Evolutionary conservation across 35 echinoderm and acorn worm genomes (phyloP).

Genomic region (Hemicentrotus pulcherrimus): DNA sequence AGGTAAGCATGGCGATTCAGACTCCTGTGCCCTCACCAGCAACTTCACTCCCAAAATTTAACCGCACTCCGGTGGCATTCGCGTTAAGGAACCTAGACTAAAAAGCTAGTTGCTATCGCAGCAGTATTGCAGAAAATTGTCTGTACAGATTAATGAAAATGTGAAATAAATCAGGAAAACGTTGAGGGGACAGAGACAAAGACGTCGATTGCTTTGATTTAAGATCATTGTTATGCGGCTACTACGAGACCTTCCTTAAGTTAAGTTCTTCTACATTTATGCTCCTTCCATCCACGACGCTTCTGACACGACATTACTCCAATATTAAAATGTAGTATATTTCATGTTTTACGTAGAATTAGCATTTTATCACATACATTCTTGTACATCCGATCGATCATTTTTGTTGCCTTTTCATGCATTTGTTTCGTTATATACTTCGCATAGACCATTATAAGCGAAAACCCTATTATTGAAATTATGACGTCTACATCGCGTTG

Average conservation of each 20-base stretch:
- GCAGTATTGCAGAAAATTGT: too few relatives aligned
- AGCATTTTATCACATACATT: not conserved
- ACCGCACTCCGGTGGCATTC: not conserved
- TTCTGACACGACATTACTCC: too few relatives aligned
- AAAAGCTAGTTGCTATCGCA: too few relatives aligned
- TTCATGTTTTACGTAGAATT: too few relatives aligned
- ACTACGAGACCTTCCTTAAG: too few relatives aligned
- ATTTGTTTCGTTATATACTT: not conserved
- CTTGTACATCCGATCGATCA: not conserved
- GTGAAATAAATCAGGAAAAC: too few relatives aligned
- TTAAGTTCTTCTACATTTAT: not conserved
- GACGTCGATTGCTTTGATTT: too few relatives aligned
- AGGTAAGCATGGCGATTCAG: conserved; percentile 46
- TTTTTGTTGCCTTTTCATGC: not conserved
- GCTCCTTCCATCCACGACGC: not conserved
- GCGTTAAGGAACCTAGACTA: too few relatives aligned
- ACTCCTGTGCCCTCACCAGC: not conserved
- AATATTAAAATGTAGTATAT: too few relatives aligned
- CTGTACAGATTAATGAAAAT: too few relatives aligned
- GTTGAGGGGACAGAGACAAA: too few relatives aligned
- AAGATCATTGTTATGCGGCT: too few relatives aligned
- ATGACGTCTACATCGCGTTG: not conserved
- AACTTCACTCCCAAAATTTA: not conserved
- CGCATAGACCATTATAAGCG: not conserved
- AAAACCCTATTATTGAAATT: not conserved